Conservation (phyloP, 2,888 invertebrate genomes). For the Mellilla xanthometata region DNA sequence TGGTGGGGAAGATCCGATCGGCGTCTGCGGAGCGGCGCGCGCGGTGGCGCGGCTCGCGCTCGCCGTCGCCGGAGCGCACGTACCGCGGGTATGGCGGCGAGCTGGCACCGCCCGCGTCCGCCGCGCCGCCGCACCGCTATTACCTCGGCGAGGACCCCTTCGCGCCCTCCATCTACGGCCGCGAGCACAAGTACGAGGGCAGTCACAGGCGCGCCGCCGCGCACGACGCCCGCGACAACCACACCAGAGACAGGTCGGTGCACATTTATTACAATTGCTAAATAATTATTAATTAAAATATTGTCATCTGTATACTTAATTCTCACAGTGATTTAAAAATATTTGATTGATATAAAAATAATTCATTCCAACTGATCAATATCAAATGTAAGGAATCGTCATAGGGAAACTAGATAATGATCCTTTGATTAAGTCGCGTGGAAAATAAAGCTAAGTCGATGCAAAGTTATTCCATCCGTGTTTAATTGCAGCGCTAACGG, state of each 20-base stretch:
- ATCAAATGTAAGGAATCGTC: too few relatives aligned
- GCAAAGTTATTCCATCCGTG: slow-evolving; percentile 1
- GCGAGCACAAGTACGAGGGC: slow-evolving; percentile 92
- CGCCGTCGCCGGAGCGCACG: slow-evolving; percentile 84
- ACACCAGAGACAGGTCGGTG: slow-evolving; percentile 71
- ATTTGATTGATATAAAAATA: too few relatives aligned
- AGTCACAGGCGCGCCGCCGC: slow-evolving; percentile 77
- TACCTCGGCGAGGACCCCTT: slow-evolving; percentile 95
- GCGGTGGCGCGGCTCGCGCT: slow-evolving; percentile 83
- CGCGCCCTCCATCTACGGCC: slow-evolving; percentile 91
- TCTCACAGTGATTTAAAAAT: too few relatives aligned
- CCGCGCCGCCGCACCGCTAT: slow-evolving; percentile 87
- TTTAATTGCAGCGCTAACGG: slow-evolving; percentile 13
- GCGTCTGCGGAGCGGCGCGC: slow-evolving; percentile 85
- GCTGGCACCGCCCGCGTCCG: slow-evolving; percentile 68
- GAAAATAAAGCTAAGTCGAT: slow-evolving; percentile 4
- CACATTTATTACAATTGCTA: too few relatives aligned
- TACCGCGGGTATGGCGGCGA: slow-evolving; percentile 78
- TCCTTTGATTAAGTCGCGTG: slow-evolving; percentile 1
- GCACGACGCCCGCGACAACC: slow-evolving; percentile 64
- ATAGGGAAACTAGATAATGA: too few relatives aligned
- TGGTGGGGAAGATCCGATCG: slow-evolving; percentile 92
- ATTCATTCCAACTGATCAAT: too few relatives aligned
- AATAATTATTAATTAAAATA: too few relatives aligned
- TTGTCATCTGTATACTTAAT: too few relatives aligned